Evolutionary conservation across 2,113 vertebrate genomes (phyloP).

Genomic region (Micronycteris hirsuta): DNA sequence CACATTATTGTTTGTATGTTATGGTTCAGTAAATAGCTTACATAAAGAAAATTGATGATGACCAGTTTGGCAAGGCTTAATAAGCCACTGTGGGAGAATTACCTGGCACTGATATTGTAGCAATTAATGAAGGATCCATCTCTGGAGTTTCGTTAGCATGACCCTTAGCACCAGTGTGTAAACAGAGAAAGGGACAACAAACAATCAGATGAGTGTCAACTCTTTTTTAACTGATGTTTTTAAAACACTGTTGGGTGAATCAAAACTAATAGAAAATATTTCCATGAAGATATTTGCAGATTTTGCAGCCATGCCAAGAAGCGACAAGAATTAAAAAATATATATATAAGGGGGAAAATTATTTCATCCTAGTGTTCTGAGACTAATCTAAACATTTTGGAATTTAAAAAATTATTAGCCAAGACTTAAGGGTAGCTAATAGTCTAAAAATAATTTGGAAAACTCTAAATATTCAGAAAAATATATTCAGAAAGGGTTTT

Average conservation of each 20-base stretch:
- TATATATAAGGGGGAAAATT: neutral
- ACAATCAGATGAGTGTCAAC: neutral
- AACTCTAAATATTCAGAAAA: neutral
- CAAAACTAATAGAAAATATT: neutral
- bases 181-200: neutral
- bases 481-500: neutral
- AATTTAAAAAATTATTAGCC: neutral
- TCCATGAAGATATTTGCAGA: neutral
- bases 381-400: neutral
- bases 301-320: slow-evolving; percentile 6
- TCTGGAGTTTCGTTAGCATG: neutral
- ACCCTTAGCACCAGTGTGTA: neutral
- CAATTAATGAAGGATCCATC: neutral
- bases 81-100: neutral
- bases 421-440: neutral
- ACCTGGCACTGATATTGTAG: neutral
- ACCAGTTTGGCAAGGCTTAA: neutral
- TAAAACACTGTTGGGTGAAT: neutral
- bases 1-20: neutral
- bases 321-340: neutral
- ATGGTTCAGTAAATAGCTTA: neutral
- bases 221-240: neutral
- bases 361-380: neutral
- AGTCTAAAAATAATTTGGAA: slow-evolving; percentile 20
- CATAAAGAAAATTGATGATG: neutral